phyloP scores from a whole-genome alignment of 1,140 invertebrate genomes.

The Drosophila pachea region DNA sequence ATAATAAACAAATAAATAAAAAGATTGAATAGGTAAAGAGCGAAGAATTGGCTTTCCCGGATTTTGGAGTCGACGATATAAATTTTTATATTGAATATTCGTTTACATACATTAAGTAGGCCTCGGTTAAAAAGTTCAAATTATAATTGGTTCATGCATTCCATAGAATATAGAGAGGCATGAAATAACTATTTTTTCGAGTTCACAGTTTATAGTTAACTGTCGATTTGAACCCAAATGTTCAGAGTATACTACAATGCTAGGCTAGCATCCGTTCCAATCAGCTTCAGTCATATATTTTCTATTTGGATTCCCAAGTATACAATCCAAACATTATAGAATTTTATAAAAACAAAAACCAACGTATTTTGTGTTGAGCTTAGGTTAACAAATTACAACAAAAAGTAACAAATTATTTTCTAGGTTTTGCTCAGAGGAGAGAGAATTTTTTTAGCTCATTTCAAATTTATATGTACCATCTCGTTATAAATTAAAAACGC shows the following conservation, averaged over 20 bases:
- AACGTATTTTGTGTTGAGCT: slow-evolving; percentile 17
- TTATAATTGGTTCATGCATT: slow-evolving; percentile 61
- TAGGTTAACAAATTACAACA: slow-evolving; percentile 16
- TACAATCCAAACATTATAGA: slow-evolving; percentile 5
- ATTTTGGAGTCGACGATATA: slow-evolving; percentile 30
- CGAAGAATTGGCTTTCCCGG: not conserved
- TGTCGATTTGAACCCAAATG: not conserved
- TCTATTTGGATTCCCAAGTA: not conserved
- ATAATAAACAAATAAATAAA: not conserved
- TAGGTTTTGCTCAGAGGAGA: not conserved
- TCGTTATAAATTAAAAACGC: slow-evolving; percentile 71
- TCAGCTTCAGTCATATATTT: not conserved
- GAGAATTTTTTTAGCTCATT: slow-evolving; percentile 33
- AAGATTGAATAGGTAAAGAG: slow-evolving; percentile 30
- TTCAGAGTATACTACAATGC: slow-evolving; percentile 6
- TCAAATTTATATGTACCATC: slow-evolving; percentile 66
- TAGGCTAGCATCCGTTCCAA: slow-evolving; percentile 2
- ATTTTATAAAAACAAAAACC: not conserved
- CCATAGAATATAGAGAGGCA: slow-evolving; percentile 58
- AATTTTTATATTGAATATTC: slow-evolving; percentile 37
- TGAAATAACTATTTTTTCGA: slow-evolving; percentile 14
- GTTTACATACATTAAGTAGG: slow-evolving; percentile 30
- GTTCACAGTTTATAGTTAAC: not conserved
- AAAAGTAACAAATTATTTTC: slow-evolving; percentile 48
- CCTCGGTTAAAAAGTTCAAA: slow-evolving; percentile 28